Base-by-base conservation (phyloP, 2,797 vertebrate species). In the Dendrocincla tyrannina region DNA sequence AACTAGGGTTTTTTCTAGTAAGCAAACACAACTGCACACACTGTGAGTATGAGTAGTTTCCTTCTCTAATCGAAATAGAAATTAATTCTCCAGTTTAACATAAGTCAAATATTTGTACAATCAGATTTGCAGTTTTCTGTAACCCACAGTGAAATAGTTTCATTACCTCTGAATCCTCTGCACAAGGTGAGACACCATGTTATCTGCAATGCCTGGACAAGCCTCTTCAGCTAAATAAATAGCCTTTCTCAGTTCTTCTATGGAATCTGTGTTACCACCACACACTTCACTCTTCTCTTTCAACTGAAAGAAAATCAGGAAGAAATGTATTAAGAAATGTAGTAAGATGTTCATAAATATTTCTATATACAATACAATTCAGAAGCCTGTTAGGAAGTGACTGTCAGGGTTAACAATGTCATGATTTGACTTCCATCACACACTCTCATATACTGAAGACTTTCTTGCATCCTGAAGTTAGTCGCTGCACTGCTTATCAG, bases 131-230 rank as follows among this genome's bases (percentile, higher is more conserved):
- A 83, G 22, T 39, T 64, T 84, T 78, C 74, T 74, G 23, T 81
- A 91, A 63, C 30, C 7, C 80, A 47, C 13, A 37, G 17, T 28
- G 39, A 62, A 90, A 77, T 4, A 20, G n/a, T 41, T 53, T 77
- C 9, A 20, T 94, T 93, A 99, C 99, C 99, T 99, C 98, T 99
- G 98, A 96, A 99, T 98, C 97, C 99, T 98, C 97, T 99, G 98
- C 82, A 99, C 98, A 4, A 99, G 98, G 87, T 98, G 98, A 32
- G 98, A 98, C 91, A 99, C 99, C 98, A 99, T 98, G 32, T 98
- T 98, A 97, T 99, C 99, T 3, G 98, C 98, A 97, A 99, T 99
- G 56, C 99, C 99, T 0, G 99, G 99, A 94, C 99, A 99, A 5
- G 98, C 97, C 95, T 99, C 98, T 91, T 99, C 99, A 6, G 99